Percentiles rank a stretch among this genome's conserved stretches.
These are phyloP conservation scores for Lepus europaeus DNA, from an alignment of 2,113 vertebrate species.

Conservation along the genomic window DNA sequence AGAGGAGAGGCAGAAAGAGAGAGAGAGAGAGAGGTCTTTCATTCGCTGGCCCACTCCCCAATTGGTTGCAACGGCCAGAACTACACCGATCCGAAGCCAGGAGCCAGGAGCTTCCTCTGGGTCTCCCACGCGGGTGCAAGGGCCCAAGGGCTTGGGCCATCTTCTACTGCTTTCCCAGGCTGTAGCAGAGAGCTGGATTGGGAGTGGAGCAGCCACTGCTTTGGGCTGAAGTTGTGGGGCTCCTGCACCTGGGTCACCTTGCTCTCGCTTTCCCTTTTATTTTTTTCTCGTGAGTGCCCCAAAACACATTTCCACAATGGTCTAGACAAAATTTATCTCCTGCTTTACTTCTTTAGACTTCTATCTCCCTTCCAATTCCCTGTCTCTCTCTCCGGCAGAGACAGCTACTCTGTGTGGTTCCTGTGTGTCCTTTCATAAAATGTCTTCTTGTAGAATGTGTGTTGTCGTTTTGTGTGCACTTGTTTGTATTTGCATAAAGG, in stretches of 20 bases:
- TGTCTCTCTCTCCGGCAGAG: neutral
- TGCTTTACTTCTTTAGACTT: neutral
- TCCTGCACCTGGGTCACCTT: rapidly evolving
- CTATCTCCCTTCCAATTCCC: neutral
- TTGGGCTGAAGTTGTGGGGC: neutral
- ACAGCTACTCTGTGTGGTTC: neutral
- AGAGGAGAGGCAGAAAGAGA: no score
- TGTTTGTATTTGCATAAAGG: slow-evolving; percentile 41
- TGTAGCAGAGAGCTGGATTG: no score
- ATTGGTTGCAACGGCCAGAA: no score
- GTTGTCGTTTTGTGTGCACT: neutral
- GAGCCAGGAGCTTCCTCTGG: no score
- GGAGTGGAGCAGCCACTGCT: neutral
- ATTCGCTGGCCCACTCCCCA: no score
- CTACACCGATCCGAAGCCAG: no score
- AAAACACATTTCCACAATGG: neutral
- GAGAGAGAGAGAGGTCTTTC: no score
- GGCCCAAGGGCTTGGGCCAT: no score
- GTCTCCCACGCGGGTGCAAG: no score
- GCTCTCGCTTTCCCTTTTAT: neutral
- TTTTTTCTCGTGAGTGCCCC: neutral
- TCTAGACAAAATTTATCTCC: neutral
- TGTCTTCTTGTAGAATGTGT: neutral
- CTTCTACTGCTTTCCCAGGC: no score
- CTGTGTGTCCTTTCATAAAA: neutral